Conservation (phyloP, 2,888 invertebrate species). For the Drosophila silvestris region DNA sequence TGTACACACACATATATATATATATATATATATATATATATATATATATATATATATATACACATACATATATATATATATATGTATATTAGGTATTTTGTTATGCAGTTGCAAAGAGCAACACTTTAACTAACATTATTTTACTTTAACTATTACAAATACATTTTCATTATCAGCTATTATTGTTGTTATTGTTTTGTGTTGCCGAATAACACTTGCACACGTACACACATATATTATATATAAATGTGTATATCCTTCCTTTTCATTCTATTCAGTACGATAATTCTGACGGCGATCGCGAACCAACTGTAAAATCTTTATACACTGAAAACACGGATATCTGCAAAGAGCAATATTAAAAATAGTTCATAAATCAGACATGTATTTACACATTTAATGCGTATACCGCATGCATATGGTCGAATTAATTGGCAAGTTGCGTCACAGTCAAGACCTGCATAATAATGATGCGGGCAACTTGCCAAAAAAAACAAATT, state of each 20-base stretch:
- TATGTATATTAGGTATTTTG: constrained; percentile 53
- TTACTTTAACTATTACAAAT: constrained; percentile 77
- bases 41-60: constrained; percentile 24
- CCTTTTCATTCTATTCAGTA: constrained; percentile 84
- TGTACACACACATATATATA: constrained; percentile 29
- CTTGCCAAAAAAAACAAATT: constrained; percentile 67
- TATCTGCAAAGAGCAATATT: constrained; percentile 87
- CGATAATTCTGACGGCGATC: constrained; percentile 90
- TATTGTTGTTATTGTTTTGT: constrained; percentile 77
- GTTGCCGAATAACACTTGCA: constrained; percentile 40
- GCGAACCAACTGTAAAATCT: constrained; percentile 94
- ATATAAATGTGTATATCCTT: constrained; percentile 5
- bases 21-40: constrained; percentile 31
- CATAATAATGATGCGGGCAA: constrained; percentile 62
- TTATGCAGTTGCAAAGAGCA: constrained; percentile 62
- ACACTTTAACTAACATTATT: constrained; percentile 73
- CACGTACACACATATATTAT: constrained; percentile 16
- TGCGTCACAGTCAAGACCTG: constrained; percentile 75
- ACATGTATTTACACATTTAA: constrained; percentile 15
- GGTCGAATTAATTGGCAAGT: constrained; percentile 57
- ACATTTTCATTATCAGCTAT: constrained; percentile 73
- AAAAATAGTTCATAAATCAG: constrained; percentile 55
- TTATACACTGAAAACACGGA: constrained; percentile 97
- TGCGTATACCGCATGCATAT: constrained; percentile 21
- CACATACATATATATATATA: constrained; percentile 28